Evolutionary conservation across 2,113 vertebrate species (phyloP).

Genomic region (Megaleporinus macrocephalus): DNA sequence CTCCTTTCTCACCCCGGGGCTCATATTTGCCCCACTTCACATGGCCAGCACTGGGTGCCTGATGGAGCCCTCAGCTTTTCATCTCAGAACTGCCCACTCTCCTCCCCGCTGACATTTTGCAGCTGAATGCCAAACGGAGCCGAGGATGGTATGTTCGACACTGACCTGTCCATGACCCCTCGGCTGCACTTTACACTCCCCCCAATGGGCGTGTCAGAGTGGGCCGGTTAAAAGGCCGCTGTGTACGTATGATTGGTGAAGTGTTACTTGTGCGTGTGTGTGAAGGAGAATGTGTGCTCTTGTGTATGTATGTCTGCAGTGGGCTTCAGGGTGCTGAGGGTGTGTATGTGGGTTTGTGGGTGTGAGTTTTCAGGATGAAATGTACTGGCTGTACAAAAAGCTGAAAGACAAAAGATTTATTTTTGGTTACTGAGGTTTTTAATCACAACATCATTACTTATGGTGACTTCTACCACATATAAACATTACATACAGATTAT

Average conservation of each 20-base stretch:
- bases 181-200: conserved; percentile 62
- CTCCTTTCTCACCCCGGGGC: conserved; percentile 11
- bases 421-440: too few relatives aligned
- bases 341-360: conserved; percentile 19
- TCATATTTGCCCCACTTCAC: conserved; percentile 26
- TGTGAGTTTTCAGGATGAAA: background rate
- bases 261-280: conserved; percentile 50
- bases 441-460: too few relatives aligned
- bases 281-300: background rate
- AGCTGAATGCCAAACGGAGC: conserved; percentile 57
- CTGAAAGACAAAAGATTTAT: too few relatives aligned
- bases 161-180: conserved; percentile 74
- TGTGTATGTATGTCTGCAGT: background rate
- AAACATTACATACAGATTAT: too few relatives aligned
- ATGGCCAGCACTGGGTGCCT: background rate
- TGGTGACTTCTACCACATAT: too few relatives aligned
- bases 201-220: conserved; percentile 59
- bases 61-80: conserved; percentile 20
- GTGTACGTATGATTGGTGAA: conserved; percentile 49
- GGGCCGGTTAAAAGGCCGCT: conserved; percentile 58
- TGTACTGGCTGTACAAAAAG: too few relatives aligned
- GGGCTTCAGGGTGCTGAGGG: conserved; percentile 42
- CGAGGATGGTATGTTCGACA: conserved; percentile 59
- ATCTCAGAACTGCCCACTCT: background rate
- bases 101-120: conserved; percentile 52